These are phyloP conservation scores for Heliconius sara DNA, from an alignment of 2,888 invertebrate species.

Conservation along the genomic window DNA sequence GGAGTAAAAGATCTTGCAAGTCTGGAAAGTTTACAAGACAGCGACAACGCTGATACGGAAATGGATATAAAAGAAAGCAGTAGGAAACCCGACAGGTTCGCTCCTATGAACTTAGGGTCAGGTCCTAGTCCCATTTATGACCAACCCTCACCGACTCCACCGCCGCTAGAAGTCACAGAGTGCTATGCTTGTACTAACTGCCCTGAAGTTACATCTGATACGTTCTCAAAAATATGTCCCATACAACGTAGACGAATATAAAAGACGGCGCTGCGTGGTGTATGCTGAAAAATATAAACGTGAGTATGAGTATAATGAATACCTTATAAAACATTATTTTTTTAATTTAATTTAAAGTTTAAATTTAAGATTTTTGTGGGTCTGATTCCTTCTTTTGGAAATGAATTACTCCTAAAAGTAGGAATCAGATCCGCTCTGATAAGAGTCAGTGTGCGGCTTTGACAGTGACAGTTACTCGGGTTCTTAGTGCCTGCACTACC, in stretches of 20 bases:
- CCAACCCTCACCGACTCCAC: slow-evolving; percentile 29
- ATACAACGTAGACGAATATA: slow-evolving; percentile 52
- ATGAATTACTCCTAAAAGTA: no score
- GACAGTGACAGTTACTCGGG: no score
- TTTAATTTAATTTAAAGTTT: no score
- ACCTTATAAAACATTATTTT: no score
- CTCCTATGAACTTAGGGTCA: neutral
- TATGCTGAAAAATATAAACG: slow-evolving; percentile 66
- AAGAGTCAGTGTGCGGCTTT: no score
- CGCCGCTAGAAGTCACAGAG: slow-evolving; percentile 42
- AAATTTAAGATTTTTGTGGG: no score
- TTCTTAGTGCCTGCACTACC: no score
- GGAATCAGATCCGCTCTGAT: no score
- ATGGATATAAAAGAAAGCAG: neutral
- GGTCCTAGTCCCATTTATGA: neutral
- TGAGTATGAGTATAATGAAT: slow-evolving; percentile 61
- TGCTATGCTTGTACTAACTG: slow-evolving; percentile 69
- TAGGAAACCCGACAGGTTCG: neutral
- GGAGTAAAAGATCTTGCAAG: neutral
- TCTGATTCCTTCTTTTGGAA: no score
- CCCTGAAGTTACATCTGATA: slow-evolving; percentile 52
- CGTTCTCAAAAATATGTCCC: slow-evolving; percentile 62
- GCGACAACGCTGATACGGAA: neutral
- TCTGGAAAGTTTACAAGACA: neutral
- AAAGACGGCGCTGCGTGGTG: slow-evolving; percentile 61